These are phyloP conservation scores for Globodera rostochiensis DNA, from an alignment of 1,140 invertebrate species.

Conservation along the genomic window DNA sequence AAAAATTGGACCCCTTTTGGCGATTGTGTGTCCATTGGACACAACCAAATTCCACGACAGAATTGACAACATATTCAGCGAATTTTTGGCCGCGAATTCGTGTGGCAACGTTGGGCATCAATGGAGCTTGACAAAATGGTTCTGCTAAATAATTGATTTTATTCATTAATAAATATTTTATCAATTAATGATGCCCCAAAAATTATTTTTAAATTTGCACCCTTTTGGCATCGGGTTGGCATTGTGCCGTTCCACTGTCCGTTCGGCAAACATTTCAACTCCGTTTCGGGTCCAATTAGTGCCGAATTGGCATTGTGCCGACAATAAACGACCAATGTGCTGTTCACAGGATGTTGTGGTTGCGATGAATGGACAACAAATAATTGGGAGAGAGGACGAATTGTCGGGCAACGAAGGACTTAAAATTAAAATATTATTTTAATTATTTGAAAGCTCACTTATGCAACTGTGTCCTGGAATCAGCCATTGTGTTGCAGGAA, in stretches of 20 bases:
- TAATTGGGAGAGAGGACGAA: neutral
- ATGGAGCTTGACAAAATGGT: neutral
- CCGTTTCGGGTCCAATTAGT: neutral
- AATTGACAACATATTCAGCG: neutral
- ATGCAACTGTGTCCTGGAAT: neutral
- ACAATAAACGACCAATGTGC: neutral
- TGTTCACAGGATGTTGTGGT: neutral
- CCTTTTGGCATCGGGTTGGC: neutral
- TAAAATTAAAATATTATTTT: neutral
- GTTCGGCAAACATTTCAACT: slow-evolving; percentile 3
- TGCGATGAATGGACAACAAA: neutral
- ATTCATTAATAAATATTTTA: too few relatives aligned
- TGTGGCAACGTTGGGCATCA: neutral
- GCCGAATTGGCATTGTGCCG: neutral
- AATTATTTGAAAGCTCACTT: neutral
- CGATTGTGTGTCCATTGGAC: neutral
- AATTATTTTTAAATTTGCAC: neutral
- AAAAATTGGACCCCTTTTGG: neutral
- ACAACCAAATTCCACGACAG: neutral
- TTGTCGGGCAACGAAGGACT: neutral
- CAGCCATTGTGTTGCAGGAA: neutral
- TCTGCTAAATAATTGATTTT: neutral
- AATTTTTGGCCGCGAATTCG: neutral
- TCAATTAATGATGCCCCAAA: too few relatives aligned
- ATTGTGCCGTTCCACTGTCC: neutral